These are phyloP conservation scores for Drosophila aldrichi DNA, from an alignment of 2,888 invertebrate genomes.

Conservation along the genomic window DNA sequence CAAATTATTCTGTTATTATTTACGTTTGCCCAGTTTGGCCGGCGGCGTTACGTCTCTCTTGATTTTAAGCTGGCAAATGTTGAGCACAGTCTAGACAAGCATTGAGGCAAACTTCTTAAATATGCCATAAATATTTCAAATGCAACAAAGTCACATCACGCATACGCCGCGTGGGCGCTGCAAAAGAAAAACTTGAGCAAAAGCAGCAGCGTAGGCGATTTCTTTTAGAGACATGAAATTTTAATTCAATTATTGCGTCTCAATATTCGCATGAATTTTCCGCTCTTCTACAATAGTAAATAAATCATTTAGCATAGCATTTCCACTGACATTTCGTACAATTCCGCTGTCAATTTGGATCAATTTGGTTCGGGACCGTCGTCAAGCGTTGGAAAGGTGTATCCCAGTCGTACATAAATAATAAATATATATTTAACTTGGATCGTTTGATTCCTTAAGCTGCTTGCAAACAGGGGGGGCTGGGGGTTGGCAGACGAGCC, in stretches of 20 bases:
- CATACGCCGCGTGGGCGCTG: slow-evolving; percentile 33
- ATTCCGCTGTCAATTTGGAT: background rate
- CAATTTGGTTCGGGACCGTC: background rate
- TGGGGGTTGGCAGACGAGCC: background rate
- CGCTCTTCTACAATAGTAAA: background rate
- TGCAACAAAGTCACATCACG: slow-evolving; percentile 24
- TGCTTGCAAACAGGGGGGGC: background rate
- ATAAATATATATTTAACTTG: background rate
- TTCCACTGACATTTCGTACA: background rate
- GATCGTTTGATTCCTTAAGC: slow-evolving; percentile 15
- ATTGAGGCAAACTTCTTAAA: slow-evolving; percentile 27
- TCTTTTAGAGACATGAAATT: background rate
- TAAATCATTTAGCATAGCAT: slow-evolving; percentile 3
- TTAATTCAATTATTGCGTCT: slow-evolving; percentile 1
- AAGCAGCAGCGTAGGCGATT: background rate
- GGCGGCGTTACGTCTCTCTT: slow-evolving; percentile 26
- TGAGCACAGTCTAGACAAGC: slow-evolving; percentile 49
- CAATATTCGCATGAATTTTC: background rate
- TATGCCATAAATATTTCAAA: slow-evolving; percentile 45
- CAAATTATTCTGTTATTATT: slow-evolving; percentile 50
- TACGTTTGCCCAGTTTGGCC: slow-evolving; percentile 43
- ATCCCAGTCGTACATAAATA: background rate
- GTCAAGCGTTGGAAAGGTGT: background rate
- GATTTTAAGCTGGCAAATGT: slow-evolving; percentile 17
- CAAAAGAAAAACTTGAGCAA: background rate